Percentiles rank a stretch among this genome's conserved stretches.
phyloP scores from a whole-genome alignment of 2,113 vertebrate genomes.

The Tyrannus savana region DNA sequence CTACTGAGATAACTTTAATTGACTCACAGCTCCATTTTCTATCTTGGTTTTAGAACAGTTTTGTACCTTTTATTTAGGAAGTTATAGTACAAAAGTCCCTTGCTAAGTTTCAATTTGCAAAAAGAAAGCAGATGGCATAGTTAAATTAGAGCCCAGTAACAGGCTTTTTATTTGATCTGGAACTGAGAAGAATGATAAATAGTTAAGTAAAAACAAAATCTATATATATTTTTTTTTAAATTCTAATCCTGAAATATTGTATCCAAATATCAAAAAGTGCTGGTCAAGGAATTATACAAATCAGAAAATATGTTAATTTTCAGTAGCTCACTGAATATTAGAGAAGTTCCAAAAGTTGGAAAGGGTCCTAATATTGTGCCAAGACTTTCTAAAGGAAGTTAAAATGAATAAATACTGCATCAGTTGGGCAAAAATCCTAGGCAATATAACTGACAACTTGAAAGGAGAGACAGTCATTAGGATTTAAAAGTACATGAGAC shows the following conservation, averaged over 20 bases:
- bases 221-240: fast-evolving
- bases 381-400: neutral
- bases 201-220: neutral
- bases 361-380: neutral
- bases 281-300: neutral
- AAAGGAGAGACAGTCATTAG: neutral
- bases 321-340: neutral
- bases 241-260: neutral
- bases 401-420: neutral
- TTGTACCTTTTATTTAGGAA: neutral
- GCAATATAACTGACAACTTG: neutral
- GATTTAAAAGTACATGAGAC: neutral
- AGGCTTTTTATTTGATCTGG: neutral
- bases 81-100: neutral
- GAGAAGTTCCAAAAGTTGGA: neutral
- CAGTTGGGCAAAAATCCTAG: neutral
- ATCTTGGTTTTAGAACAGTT: neutral
- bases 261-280: neutral
- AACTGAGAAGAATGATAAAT: neutral
- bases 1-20: neutral
- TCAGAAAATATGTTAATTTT: neutral
- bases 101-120: neutral
- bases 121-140: neutral
- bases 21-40: neutral
- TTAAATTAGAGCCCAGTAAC: neutral